Evolutionary conservation across 2,113 vertebrate genomes (phyloP).

Genomic region (Pardalotus punctatus): DNA sequence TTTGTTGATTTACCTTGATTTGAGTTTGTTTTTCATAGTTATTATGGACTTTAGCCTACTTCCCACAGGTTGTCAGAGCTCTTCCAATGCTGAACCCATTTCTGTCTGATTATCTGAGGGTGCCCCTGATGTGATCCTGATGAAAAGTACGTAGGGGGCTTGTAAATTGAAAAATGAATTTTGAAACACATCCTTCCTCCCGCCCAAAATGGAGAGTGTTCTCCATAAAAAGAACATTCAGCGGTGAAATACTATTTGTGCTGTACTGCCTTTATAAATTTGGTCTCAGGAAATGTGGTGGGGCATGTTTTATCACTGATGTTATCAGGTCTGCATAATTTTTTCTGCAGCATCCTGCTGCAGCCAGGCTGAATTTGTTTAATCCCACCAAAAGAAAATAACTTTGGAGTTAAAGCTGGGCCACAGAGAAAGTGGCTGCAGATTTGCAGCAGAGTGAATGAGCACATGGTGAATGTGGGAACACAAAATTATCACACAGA

Average conservation of each 20-base stretch:
- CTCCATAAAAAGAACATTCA: slow-evolving; percentile 16
- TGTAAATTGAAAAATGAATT: slow-evolving; percentile 56
- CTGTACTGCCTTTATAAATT: background rate
- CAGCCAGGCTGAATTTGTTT: background rate
- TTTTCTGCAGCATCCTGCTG: background rate
- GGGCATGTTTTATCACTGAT: background rate
- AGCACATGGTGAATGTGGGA: accelerated
- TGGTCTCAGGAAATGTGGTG: background rate
- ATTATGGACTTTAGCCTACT: slow-evolving; percentile 46
- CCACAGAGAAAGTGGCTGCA: background rate
- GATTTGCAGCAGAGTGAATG: background rate
- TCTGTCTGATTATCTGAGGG: slow-evolving; percentile 56
- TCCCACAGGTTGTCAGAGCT: slow-evolving; percentile 43
- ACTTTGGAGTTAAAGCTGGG: background rate
- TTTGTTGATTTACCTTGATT: slow-evolving; percentile 58
- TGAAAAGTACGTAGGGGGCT: slow-evolving; percentile 68
- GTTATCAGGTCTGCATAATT: background rate
- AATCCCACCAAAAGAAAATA: background rate
- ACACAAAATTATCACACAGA: background rate
- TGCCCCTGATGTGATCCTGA: slow-evolving; percentile 71
- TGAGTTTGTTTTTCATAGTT: slow-evolving; percentile 33
- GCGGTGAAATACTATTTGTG: background rate
- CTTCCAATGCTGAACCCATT: slow-evolving; percentile 50
- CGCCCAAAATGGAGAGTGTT: background rate
- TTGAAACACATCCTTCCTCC: background rate